Evolutionary conservation across 2,888 invertebrate species (phyloP), one percentile per base, ranked within the genome.

Genomic region (Eutolmus rufibarbis): DNA sequence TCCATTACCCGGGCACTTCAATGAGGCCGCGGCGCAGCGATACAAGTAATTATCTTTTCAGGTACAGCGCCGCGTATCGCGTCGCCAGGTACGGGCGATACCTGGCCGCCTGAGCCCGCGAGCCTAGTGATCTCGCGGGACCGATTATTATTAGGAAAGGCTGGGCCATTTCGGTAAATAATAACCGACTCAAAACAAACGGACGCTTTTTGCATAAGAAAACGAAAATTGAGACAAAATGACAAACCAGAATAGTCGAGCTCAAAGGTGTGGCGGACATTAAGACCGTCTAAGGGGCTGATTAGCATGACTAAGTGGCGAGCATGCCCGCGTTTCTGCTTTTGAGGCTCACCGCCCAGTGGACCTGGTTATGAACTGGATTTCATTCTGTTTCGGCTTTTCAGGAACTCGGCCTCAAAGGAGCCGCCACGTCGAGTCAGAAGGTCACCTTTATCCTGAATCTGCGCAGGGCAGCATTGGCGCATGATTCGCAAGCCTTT

Each of bases 251-350:
- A 57, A 57, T 82, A 57, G 82, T 82, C 31, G 82, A 37, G 82
- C 57, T 8, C 82, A 7, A 57, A 82, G 82, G 82, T 82, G 82
- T 82, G 82, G 82, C 37, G 37, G 19, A 23, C 82, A 37, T 34
- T 31, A 82, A 82, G 34, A 23, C 5, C 23, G 56, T 37, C 37
- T 37, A 66, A 57, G 51, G 57, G 51, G 34, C 46, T 82, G 82
- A 82, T 82, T 82, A 82, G 82, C 82, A 82, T 82, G 82, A 82
- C 82, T 82, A 82, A 82, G 82, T 82, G 82, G 82, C 34, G 82
- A 66, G 82, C 57, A 82, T 82, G 82, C 57, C 82, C 82, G 82
- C 12, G 37, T 66, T 82, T 37, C 82, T 28, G 82, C 57, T 56
- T 82, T 82, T 82, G 82, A 82, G 82, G 19, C 57, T 57, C 37